Evolutionary conservation across 2,888 invertebrate genomes (phyloP), one percentile per base, ranked within the genome.

Genomic region (Drosophila crucigera): DNA sequence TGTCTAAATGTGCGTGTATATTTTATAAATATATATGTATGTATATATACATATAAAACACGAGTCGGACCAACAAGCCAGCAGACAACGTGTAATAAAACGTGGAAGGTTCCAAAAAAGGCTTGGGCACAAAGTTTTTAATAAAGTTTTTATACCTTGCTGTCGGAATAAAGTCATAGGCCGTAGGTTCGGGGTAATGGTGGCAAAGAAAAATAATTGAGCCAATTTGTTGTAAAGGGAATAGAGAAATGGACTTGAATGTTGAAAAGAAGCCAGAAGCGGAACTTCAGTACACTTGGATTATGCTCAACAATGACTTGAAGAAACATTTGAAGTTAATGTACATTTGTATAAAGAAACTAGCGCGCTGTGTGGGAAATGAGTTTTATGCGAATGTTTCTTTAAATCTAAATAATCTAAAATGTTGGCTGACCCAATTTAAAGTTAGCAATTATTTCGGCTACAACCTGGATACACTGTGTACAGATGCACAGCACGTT

Each of bases 81-180:
- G 61, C 58, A 74, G 76, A 66, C 68, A 71, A 76, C 71, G 71
- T 68, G 67, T 68, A 84, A 81, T 74, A 72, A 80, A 74, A 73
- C 47, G 60, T 54, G 58, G n/a, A 71, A 49, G 54, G 37, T 31
- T 50, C 55, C 31, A 56, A 55, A 66, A 91, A 91, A 89, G 89
- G 87, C 80, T 90, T 89, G 82, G 78, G 69, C 71, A 52, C 64
- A 89, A 89, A 89, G 84, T 81, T 91, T 91, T 91, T 90, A 83
- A 90, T 86, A 91, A 91, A 90, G 89, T 91, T 90, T 83, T 88
- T 82, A 82, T 84, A 80, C 79, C 81, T 82, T 69, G 72, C 60
- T 55, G 59, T 53, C 49, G 66, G 61, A 59, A 39, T 66, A 73
- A 55, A 62, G 49, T 62, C 61, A 0, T 11, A 37, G 52, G 53